Base-by-base conservation (phyloP, 2,797 vertebrate species). In the Siniperca obscura region DNA sequence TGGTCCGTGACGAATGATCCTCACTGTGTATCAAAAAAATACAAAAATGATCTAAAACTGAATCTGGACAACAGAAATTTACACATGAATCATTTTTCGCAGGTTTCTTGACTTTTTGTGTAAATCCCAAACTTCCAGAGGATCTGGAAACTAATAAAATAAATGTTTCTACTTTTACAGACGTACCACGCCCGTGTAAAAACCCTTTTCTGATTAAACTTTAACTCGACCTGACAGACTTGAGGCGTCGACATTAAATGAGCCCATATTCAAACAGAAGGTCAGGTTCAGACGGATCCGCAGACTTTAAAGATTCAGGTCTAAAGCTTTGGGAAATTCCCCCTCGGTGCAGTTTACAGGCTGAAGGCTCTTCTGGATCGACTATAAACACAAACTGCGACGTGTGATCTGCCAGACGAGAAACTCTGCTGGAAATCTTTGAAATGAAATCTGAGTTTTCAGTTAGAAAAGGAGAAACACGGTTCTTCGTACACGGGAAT, bases 221-320 rank as follows among this genome's bases (percentile, higher is more conserved):
- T 44, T 7, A 14, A 65, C 34, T 4, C 22, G 27, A 70, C 13
- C 21, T 17, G 8, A 55, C 68, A n/a, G 38, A 56, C 9, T 38
- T 0, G 69, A 46, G 69, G 38, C 40, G 5, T 5, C 53, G 1
- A 46, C 68, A 19, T 36, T 44, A 22, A 57, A 44, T 5, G 40
- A 71, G 11, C 59, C 11, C 5, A 40, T 19, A 27, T 7, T 56
- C 38, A 69, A 30, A 50, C n/a, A 25, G 34, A 21, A 0, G 34
- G 16, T 60, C 74, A 52, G 44, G 74, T 60, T 60, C 74, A 76
- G 74, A 76, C 74, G 22, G 44, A 53, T 69, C 46, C 36, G 22
- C 64, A 19, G 3, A 21, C 74, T 57, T 30, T 40, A 34, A 30
- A 66, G 36, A 53, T 55, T 56, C 13, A 66, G 40, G 25, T 57